Base-by-base conservation (phyloP, 2,113 vertebrate species). In the Nannobrachium achirus region DNA sequence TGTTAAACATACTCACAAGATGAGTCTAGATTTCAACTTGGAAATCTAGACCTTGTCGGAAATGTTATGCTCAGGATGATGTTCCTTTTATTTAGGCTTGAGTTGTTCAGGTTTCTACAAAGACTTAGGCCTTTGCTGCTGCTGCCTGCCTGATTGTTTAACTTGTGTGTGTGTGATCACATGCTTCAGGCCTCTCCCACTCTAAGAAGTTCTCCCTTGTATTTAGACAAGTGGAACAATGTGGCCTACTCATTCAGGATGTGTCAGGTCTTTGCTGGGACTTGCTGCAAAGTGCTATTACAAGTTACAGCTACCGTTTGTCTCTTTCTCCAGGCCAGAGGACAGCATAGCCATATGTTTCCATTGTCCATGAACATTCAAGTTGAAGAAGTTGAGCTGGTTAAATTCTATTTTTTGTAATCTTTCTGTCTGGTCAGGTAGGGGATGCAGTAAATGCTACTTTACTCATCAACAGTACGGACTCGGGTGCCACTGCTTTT, bases 161-260 rank as follows among this genome's bases (percentile, higher is more conserved):
- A 15, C 6, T 15, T 15, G 14, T 13, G 46, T 14, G 48, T 16
- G 14, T 44, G 57, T 11, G 14, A 60, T 78, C 69, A 73, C 59
- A 63, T 68, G 64, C 33, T 55, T 58, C 33, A 48, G 38, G 10
- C 25, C 52, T 56, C 58, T 56, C 53, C 58, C 42, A 63, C 58
- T 53, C 39, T 15, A 44, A 39, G 7, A 10, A 53, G 20, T 14
- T 71, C 42, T 45, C 58, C 10, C 48, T 49, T 16, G 71, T 6
- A 15, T 33, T 25, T 4, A 1, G 7, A 20, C 18, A 25, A 20
- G 39, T 6, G 1, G 18, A 45, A 16, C 48, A 48, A 56, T 58
- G 45, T 41, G 38, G n/a, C 15, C 42, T 13, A 13, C 40, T 44
- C 15, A 25, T 5, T 9, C 3, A n/a, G 15, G 41, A 15, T 52